Evolutionary conservation across 2,888 invertebrate genomes (phyloP).

Genomic region (Polylopha cassiicola): DNA sequence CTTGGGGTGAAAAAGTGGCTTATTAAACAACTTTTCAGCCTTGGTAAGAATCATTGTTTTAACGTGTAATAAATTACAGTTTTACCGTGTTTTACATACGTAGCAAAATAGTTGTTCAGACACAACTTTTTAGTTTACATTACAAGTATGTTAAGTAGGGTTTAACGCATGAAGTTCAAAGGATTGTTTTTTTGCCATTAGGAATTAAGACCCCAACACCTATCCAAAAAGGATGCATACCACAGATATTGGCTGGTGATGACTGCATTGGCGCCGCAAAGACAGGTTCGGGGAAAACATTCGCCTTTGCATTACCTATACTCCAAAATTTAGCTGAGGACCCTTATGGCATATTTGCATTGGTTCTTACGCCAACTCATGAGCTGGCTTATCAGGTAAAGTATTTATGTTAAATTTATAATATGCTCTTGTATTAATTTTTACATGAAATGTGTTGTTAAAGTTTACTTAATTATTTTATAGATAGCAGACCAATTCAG

Average conservation of each 20-base stretch:
- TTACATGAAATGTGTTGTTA: neutral
- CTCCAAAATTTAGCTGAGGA: slow-evolving; percentile 94
- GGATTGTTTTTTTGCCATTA: slow-evolving; percentile 58
- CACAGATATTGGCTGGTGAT: slow-evolving; percentile 84
- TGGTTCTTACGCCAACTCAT: slow-evolving; percentile 96
- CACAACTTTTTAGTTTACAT: too few species aligned
- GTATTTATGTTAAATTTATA: slow-evolving; percentile 5
- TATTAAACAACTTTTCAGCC: slow-evolving; percentile 80
- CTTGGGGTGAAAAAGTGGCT: slow-evolving; percentile 85
- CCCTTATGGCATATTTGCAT: slow-evolving; percentile 96
- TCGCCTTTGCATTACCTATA: slow-evolving; percentile 97
- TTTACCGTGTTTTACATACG: neutral
- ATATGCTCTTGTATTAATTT: slow-evolving; percentile 1
- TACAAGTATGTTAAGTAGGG: too few species aligned
- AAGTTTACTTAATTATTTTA: slow-evolving; percentile 26
- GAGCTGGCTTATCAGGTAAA: slow-evolving; percentile 90
- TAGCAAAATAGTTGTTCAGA: too few species aligned
- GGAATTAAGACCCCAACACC: slow-evolving; percentile 88
- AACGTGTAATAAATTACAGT: neutral
- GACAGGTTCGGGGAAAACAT: slow-evolving; percentile 98
- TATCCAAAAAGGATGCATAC: slow-evolving; percentile 89
- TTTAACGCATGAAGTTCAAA: too few species aligned
- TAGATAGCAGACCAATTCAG: slow-evolving; percentile 97
- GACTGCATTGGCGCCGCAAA: slow-evolving; percentile 98
- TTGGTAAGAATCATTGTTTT: slow-evolving; percentile 73